These are phyloP conservation scores for Sebastes iracundus DNA, from an alignment of 2,797 vertebrate species.

Conservation along the genomic window DNA sequence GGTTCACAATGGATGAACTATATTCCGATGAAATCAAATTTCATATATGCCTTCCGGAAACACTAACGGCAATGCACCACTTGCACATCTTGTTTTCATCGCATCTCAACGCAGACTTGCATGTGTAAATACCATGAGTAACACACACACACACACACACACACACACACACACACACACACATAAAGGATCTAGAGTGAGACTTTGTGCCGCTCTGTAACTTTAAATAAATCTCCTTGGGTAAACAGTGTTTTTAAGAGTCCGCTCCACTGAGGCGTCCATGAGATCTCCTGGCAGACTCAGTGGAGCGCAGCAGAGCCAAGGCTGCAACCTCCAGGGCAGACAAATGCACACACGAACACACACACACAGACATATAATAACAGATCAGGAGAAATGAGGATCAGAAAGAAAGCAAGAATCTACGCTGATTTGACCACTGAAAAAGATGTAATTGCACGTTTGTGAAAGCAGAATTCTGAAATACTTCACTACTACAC, in stretches of 20 bases:
- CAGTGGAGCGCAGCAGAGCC: constrained; percentile 60
- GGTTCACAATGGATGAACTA: neutral
- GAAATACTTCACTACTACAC: constrained; percentile 16
- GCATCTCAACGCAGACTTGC: neutral
- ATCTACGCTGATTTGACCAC: constrained; percentile 39
- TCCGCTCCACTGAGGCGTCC: constrained; percentile 64
- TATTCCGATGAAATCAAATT: neutral
- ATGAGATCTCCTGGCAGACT: constrained; percentile 69
- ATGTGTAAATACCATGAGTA: constrained; percentile 7
- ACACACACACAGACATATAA: constrained; percentile 39
- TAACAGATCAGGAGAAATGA: constrained; percentile 42
- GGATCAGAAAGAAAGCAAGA: constrained; percentile 28
- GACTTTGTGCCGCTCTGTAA: constrained; percentile 41
- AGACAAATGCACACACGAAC: constrained; percentile 25
- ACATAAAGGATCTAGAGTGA: neutral
- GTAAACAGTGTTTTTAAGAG: constrained; percentile 74
- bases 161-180: neutral
- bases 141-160: neutral
- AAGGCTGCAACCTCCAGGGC: constrained; percentile 63
- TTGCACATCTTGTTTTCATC: constrained; percentile 22
- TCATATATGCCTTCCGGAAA: neutral
- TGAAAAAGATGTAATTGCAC: constrained; percentile 40
- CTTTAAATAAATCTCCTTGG: constrained; percentile 74
- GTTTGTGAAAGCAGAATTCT: constrained; percentile 13
- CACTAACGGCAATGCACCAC: neutral